Base-by-base conservation (phyloP, 2,797 vertebrate species). In the Sparidentex hasta region DNA sequence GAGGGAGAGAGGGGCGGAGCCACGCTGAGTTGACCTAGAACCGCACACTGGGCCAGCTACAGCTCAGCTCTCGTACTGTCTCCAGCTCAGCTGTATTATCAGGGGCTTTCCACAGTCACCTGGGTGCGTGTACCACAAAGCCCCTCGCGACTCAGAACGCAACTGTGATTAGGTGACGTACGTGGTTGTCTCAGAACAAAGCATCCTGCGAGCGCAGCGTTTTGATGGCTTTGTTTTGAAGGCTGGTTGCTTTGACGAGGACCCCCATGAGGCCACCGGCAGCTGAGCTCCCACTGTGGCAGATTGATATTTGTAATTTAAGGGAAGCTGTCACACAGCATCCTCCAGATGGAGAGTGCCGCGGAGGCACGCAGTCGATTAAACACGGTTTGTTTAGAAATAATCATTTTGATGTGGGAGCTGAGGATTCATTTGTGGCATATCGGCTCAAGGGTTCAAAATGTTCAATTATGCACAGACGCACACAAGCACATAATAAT, bases 301-400 rank as follows among this genome's bases (percentile, higher is more conserved):
- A 92, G 91, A 94, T 93, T 95, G 92, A 94, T 94, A 94, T 95
- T 95, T 94, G 94, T 95, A 94, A 94, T 95, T 94, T 93, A 93
- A 92, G 88, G 82, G 92, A 92, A 93, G 92, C 91, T 92, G 93
- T 92, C 92, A 93, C 88, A 82, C 92, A 90, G 92, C 93, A 92
- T 90, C 88, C 90, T 90, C 90, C 94, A 95, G 92, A 94, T 93
- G 93, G 92, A 92, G 83, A 85, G 87, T 85, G 90, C 88, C 61
- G 75, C 46, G 69, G 91, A 93, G 91, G 87, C 91, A 85, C 76
- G 76, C 90, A 90, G 90, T 91, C 91, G 72, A 94, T 93, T 93
- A 91, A 93, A 93, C 92, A 93, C 67, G 90, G 90, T 92, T 95
- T 93, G 94, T 94, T 94, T 93, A 88, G 91, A 87, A 94, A 94